A percentile compares a stretch with the other conserved stretches of the same genome.
Conservation (phyloP, 2,113 vertebrate genomes). For the Oncorhynchus kisutch region DNA sequence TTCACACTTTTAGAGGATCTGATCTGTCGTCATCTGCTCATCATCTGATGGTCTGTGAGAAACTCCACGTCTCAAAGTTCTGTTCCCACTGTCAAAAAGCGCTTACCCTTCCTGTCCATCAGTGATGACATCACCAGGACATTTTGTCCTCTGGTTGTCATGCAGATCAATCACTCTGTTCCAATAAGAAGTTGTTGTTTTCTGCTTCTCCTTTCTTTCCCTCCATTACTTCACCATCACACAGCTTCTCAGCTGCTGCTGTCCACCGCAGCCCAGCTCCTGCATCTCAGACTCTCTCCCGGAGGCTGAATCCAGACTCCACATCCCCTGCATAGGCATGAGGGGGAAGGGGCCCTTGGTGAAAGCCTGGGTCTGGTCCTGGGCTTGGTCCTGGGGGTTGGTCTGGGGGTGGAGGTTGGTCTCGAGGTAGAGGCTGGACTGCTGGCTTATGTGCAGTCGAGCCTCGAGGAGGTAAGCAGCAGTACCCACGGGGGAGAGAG, state of each 20-base stretch:
- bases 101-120: background rate
- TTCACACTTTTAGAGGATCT: background rate
- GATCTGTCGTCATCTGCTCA: constrained; percentile 9
- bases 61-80: background rate
- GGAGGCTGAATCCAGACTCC: constrained; percentile 72
- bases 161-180: constrained; percentile 2
- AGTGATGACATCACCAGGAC: background rate
- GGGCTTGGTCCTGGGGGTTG: constrained; percentile 35
- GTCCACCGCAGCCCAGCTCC: constrained; percentile 58
- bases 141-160: background rate
- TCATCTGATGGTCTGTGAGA: background rate
- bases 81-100: too few species aligned
- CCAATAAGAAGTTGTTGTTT: background rate
- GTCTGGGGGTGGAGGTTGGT: constrained; percentile 19
- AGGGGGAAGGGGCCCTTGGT: constrained; percentile 51
- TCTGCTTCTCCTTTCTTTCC: background rate
- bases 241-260: constrained; percentile 78
- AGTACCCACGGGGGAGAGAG: constrained; percentile 81
- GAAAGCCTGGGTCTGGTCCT: constrained; percentile 47
- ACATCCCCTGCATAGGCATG: constrained; percentile 74
- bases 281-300: constrained; percentile 57
- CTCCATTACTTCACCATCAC: constrained; percentile 85
- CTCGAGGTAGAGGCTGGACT: constrained; percentile 28
- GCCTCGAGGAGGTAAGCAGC: constrained; percentile 86
- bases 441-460: constrained; percentile 83